phyloP scores from a whole-genome alignment of 2,888 invertebrate species.

The Theristus sp. region DNA sequence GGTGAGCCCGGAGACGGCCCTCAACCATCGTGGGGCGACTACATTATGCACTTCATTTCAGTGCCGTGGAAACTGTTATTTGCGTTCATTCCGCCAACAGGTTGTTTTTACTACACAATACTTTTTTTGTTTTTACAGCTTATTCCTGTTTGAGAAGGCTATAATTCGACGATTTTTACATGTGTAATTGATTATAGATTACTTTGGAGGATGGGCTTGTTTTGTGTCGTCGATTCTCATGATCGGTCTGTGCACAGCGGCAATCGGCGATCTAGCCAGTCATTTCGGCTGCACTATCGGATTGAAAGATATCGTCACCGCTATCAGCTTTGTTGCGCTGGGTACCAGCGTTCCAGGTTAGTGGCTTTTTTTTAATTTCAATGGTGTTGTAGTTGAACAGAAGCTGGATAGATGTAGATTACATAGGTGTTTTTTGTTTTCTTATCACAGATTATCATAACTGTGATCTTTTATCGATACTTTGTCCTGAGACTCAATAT shows the following conservation, averaged over 20 bases:
- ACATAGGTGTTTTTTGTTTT: no score
- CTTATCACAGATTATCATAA: no score
- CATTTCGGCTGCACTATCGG: constrained; percentile 94
- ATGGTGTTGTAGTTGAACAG: no score
- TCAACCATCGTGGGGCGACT: constrained; percentile 69
- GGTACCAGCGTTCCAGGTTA: constrained; percentile 94
- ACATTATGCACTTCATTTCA: constrained; percentile 82
- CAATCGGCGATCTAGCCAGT: constrained; percentile 90
- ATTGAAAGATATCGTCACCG: constrained; percentile 86
- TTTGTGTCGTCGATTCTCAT: constrained; percentile 75
- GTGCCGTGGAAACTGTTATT: constrained; percentile 95
- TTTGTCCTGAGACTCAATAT: no score
- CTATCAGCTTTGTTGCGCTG: constrained; percentile 88
- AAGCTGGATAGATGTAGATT: no score
- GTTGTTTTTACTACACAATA: constrained; percentile 33
- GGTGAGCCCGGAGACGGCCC: constrained; percentile 40
- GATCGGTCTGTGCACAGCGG: constrained; percentile 81
- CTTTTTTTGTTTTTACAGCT: no score
- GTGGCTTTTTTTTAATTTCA: no score
- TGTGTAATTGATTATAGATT: constrained; percentile 42
- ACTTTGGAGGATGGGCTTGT: constrained; percentile 81
- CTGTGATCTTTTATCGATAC: no score
- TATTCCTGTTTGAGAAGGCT: no score
- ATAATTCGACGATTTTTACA: no score
- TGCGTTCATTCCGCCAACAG: constrained; percentile 93